phyloP scores from a whole-genome alignment of 2,113 vertebrate genomes.

The Nothocercus nigrocapillus region DNA sequence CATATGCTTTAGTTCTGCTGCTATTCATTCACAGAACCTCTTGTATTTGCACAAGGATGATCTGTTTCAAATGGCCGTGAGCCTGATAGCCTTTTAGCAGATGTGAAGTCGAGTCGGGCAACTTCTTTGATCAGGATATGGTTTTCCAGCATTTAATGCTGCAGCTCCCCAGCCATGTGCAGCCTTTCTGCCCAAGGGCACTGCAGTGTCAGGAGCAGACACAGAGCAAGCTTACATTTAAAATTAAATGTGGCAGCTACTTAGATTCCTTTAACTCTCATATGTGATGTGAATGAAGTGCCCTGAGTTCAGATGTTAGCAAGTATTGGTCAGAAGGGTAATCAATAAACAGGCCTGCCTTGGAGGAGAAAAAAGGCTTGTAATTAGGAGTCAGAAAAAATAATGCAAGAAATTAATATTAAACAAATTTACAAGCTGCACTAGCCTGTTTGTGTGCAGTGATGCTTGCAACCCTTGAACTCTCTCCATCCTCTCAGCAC shows the following conservation, averaged over 20 bases:
- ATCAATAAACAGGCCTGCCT: background rate
- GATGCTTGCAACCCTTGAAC: background rate
- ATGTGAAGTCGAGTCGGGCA: slow-evolving; percentile 33
- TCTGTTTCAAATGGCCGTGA: background rate
- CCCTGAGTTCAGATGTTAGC: background rate
- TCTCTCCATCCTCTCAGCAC: background rate
- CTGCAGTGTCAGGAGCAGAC: background rate
- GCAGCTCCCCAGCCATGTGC: slow-evolving; percentile 8
- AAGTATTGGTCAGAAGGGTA: background rate
- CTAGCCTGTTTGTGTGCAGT: background rate
- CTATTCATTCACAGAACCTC: background rate
- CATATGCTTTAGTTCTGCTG: slow-evolving; percentile 24
- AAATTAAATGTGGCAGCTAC: background rate
- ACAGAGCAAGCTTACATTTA: background rate
- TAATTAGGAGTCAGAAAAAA: background rate
- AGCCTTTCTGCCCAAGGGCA: background rate
- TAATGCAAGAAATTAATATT: background rate
- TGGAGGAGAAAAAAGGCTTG: background rate
- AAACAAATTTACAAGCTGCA: background rate
- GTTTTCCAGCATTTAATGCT: slow-evolving; percentile 27
- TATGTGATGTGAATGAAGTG: background rate
- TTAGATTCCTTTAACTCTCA: background rate
- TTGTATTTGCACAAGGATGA: too few species aligned
- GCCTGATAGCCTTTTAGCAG: slow-evolving; percentile 31
- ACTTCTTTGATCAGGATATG: slow-evolving; percentile 1